Conservation (phyloP, 2,797 vertebrate genomes). For the Dicrostonyx torquatus region DNA sequence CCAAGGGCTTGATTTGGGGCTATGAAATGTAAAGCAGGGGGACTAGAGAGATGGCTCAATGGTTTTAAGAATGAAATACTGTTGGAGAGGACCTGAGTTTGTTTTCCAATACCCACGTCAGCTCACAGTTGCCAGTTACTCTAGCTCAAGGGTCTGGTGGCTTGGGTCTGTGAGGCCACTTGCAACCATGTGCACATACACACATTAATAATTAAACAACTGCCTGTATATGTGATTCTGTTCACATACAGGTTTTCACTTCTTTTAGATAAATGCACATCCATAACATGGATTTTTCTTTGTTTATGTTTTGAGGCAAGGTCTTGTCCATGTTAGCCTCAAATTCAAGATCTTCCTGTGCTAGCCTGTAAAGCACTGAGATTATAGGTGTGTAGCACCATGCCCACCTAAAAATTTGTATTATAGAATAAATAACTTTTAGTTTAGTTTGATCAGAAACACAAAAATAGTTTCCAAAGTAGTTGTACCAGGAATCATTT, state of each 20-base stretch:
- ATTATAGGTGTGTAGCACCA: not conserved
- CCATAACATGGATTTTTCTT: not conserved
- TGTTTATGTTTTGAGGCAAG: not conserved
- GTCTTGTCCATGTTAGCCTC: not conserved
- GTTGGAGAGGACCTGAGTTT: not conserved
- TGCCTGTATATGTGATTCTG: not conserved
- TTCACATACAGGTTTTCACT: not conserved
- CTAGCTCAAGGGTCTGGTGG: not conserved
- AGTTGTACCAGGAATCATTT: not conserved
- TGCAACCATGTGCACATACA: no score
- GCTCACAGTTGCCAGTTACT: not conserved
- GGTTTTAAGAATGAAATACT: not conserved
- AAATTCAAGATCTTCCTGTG: not conserved
- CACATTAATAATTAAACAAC: constrained; percentile 4
- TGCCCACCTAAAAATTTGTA: not conserved
- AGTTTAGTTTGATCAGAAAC: constrained; percentile 15
- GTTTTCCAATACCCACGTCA: not conserved
- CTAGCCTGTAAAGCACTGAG: not conserved
- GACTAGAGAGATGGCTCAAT: not conserved
- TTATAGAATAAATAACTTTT: not conserved
- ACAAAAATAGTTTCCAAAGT: not conserved
- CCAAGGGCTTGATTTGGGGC: not conserved
- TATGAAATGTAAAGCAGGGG: not conserved
- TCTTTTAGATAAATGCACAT: not conserved
- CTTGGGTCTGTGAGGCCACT: not conserved